phyloP scores from a whole-genome alignment of 92 coral and sea anemone genomes.

The Epizoanthus illoricatus region DNA sequence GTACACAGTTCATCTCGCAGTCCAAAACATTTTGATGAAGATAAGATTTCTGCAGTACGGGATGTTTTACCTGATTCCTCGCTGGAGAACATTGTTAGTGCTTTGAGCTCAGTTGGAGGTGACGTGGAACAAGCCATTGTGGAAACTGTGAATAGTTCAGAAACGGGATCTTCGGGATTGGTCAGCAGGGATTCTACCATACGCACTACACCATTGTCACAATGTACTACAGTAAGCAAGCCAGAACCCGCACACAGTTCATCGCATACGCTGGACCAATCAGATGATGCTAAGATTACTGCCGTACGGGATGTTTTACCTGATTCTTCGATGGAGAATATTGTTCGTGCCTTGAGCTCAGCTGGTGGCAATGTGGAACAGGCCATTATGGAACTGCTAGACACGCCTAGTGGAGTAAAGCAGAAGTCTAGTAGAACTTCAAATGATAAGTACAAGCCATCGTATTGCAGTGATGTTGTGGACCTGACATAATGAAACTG shows the following conservation, averaged over 20 bases:
- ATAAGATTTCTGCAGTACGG: constrained; percentile 3
- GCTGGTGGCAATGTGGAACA: constrained; percentile 6
- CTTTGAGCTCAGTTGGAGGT: constrained; percentile 24
- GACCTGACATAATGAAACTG: constrained; percentile 13
- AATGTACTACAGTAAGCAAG: background rate
- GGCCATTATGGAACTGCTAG: constrained; percentile 8
- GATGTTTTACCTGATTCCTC: constrained; percentile 17
- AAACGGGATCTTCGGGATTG: background rate
- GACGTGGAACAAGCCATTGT: background rate
- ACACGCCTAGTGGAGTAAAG: background rate
- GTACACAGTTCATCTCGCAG: too few species aligned
- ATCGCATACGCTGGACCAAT: background rate
- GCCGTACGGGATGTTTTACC: constrained; percentile 27
- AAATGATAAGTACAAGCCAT: background rate
- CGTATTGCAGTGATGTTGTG: background rate
- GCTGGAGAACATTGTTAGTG: constrained; percentile 20
- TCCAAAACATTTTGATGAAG: constrained; percentile 2
- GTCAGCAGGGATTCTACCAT: background rate
- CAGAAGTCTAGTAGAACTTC: background rate
- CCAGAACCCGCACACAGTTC: background rate
- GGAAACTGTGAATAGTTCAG: background rate
- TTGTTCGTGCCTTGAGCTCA: background rate
- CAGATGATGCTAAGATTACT: constrained; percentile 21
- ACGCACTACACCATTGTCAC: background rate
- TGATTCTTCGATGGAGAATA: background rate